These are phyloP conservation scores for Lepus timidus DNA, from an alignment of 2,113 vertebrate genomes.

Conservation along the genomic window DNA sequence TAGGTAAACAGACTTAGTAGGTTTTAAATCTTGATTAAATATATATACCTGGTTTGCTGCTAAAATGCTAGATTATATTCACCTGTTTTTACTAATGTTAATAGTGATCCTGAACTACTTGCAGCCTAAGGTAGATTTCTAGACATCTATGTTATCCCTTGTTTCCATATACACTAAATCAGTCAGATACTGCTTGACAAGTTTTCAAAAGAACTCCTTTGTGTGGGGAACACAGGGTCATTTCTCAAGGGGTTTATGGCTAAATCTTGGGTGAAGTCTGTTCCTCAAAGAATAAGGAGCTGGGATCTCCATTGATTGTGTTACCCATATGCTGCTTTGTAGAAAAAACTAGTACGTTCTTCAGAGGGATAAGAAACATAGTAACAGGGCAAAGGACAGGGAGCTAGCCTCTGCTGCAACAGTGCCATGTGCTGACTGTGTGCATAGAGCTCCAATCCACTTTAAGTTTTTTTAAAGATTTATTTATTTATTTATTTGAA, in stretches of 20 bases:
- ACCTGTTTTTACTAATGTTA: neutral
- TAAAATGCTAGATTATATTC: neutral
- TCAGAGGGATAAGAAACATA: neutral
- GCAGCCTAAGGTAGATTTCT: neutral
- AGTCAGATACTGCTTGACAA: neutral
- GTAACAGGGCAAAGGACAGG: neutral
- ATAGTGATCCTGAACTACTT: neutral
- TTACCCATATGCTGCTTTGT: neutral
- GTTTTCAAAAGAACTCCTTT: conserved; percentile 34
- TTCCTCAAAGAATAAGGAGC: neutral
- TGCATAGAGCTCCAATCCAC: neutral
- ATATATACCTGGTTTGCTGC: neutral
- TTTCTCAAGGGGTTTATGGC: neutral
- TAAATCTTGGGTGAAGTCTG: neutral
- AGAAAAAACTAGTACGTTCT: neutral
- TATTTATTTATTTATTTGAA: too few relatives aligned
- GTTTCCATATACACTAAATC: neutral
- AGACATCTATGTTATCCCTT: neutral
- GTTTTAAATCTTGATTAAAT: neutral
- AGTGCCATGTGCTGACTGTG: too few relatives aligned
- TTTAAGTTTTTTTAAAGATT: neutral
- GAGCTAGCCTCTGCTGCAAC: rapidly evolving
- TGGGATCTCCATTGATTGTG: neutral
- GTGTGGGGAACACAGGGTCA: neutral
- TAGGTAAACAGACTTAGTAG: neutral